Evolutionary conservation across 2,797 vertebrate species (phyloP), one percentile per base, ranked within the genome.

Genomic region (Otolemur crassicaudatus): DNA sequence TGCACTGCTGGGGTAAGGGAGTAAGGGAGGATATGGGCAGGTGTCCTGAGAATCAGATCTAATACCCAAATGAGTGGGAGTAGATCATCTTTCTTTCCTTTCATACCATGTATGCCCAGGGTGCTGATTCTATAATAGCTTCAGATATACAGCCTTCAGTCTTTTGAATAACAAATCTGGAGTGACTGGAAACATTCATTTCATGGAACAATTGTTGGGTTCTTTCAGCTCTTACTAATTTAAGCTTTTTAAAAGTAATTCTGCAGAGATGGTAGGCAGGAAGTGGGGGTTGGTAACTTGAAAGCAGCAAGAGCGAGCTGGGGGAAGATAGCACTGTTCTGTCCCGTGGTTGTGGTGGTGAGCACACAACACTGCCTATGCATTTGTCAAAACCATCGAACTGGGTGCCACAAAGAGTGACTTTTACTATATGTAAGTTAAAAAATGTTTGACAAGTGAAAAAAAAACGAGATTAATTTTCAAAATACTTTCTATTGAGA

Each of bases 41-140:
- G 75, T 81, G 96, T 97, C 89, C 96, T 97, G 96, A 93, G 96
- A 97, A 96, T 92, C 69, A 83, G 94, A 91, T 91, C 69, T 94
- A 96, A 94, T 92, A 87, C 97, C 94, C 3, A 0, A 92, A 95
- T 95, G 37, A 95, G 31, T 97, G 91, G 87, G 9, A 97, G 0
- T 6, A 53, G 94, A 65, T 80, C 72, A 67, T 2, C 69, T 94
- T 96, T 85, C 63, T 60, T 31, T 53, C 94, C 7, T 70, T 91
- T 72, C 85, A 91, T 94, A 85, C 92, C 40, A 20, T 84, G 80
- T 92, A 82, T 29, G 27, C 25, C 29, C 27, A 49, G 0, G 17
- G 96, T 22, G 37, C 92, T 75, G 87, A n/a, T 19, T 87, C 72
- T 49, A 46, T 31, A 89, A 46, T 31, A n/a, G 16, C 46, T 96